phyloP scores from a whole-genome alignment of 2,888 invertebrate genomes.

The Caenorhabditis parvicauda region DNA sequence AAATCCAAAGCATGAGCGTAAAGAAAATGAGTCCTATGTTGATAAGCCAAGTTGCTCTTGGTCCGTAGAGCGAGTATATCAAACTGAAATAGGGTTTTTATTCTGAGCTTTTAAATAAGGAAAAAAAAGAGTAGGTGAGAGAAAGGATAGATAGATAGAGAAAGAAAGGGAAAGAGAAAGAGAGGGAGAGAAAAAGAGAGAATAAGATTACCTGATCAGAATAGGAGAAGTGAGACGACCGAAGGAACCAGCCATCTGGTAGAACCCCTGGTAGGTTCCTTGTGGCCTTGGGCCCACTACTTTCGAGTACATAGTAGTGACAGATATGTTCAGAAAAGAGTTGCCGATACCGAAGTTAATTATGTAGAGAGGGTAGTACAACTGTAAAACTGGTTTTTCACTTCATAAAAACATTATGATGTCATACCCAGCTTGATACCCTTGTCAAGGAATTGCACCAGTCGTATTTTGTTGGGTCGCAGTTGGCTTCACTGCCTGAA shows the following conservation, averaged over 20 bases:
- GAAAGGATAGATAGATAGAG: too few relatives aligned
- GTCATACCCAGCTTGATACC: slow-evolving; percentile 11
- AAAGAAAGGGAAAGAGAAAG: too few relatives aligned
- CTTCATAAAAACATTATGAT: background rate
- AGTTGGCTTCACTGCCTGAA: slow-evolving; percentile 20
- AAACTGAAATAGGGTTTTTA: slow-evolving; percentile 5
- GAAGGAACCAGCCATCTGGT: slow-evolving; percentile 31
- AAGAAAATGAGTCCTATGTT: slow-evolving; percentile 9
- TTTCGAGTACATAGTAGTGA: slow-evolving; percentile 32
- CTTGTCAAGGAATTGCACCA: slow-evolving; percentile 25
- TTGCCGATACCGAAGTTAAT: slow-evolving; percentile 28
- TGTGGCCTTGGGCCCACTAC: slow-evolving; percentile 32
- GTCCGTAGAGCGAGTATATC: slow-evolving; percentile 16
- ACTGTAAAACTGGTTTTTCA: background rate
- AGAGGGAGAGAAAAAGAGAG: too few relatives aligned
- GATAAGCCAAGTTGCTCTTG: slow-evolving; percentile 20
- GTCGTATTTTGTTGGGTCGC: slow-evolving; percentile 21
- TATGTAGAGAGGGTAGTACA: slow-evolving; percentile 25
- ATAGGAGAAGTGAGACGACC: slow-evolving; percentile 26
- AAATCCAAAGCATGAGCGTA: slow-evolving; percentile 12
- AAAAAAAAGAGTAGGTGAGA: too few relatives aligned
- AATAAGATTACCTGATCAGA: slow-evolving; percentile 6
- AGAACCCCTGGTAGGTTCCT: slow-evolving; percentile 39
- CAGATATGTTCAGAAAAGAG: slow-evolving; percentile 31
- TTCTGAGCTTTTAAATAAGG: too few relatives aligned